Base-by-base conservation (phyloP, 2,113 vertebrate genomes). In the Trichomycterus rosablanca region DNA sequence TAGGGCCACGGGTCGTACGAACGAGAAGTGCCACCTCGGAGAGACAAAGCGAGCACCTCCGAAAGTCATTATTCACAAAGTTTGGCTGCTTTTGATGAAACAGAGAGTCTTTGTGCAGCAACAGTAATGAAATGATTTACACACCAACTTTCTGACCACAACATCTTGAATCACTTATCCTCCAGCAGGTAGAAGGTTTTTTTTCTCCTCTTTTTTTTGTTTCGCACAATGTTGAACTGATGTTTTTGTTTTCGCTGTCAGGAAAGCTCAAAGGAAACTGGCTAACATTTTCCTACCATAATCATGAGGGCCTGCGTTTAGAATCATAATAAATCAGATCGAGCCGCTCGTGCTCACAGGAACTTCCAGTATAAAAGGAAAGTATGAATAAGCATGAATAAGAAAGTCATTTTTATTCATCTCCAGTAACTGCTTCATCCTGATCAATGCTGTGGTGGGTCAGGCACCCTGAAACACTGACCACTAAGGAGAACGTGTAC, bases 11-110 rank as follows among this genome's bases (percentile, higher is more conserved):
- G 86, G 84, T 78, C 60, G 71, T 86, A 85, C 84, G 86, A 86
- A 85, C 84, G 82, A 83, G 79, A 67, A 60, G 71, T 74, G 79
- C 79, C 82, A 86, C 83, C 84, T 84, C 70, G 76, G 77, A 81
- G 77, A 81, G 75, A 82, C 77, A 80, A 85, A 83, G 81, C 83
- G 84, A 87, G 84, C 83, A 83, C 77, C 69, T 83, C 78, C 83
- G 78, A 77, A 67, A 63, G 76, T 81, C 76, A 86, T 84, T 86
- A 82, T 82, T 84, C 73, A 74, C 78, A 69, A 23, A 15, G 23
- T 26, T 39, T 42, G 64, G 46, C 37, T 18, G 19, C n/a, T 24
- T 58, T 66, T 52, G n/a, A n/a, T n/a, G n/a, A n/a, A n/a, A n/a
- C 43, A 56, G 34, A 55, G 56, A 66, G 40, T 18, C 68, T 61